Evolutionary conservation across 2,797 vertebrate genomes (phyloP).

Genomic region (Acanthurus tractus): DNA sequence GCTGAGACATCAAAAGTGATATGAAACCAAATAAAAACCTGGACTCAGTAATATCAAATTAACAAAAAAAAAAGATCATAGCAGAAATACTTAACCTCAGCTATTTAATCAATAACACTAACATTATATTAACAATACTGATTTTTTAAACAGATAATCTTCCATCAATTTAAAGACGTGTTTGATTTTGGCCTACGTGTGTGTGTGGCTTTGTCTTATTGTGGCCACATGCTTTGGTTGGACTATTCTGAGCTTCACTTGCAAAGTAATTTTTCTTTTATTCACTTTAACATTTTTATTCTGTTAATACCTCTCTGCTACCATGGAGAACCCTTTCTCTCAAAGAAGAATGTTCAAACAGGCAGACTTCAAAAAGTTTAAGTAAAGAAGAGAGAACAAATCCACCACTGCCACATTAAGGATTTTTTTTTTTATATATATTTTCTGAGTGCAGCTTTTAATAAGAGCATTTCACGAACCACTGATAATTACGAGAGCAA

Average conservation of each 20-base stretch:
- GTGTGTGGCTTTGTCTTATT: not conserved
- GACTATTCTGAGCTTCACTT: not conserved
- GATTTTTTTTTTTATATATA: not conserved
- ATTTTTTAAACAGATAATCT: no score
- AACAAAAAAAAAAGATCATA: no score
- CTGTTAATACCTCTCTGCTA: not conserved
- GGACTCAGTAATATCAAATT: not conserved
- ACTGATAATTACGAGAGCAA: constrained; percentile 8
- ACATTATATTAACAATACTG: no score
- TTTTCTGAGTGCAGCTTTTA: not conserved
- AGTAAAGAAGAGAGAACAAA: not conserved
- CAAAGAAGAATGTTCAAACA: not conserved
- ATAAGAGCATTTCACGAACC: not conserved
- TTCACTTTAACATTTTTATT: not conserved
- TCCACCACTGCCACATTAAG: not conserved
- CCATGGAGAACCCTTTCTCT: not conserved
- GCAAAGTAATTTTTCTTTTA: not conserved
- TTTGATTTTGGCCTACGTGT: not conserved
- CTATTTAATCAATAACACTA: no score
- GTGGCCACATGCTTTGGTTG: not conserved
- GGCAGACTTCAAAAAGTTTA: not conserved
- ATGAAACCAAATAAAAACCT: not conserved
- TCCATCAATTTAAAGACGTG: not conserved
- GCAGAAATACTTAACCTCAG: no score
- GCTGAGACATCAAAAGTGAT: not conserved